Base-by-base conservation (phyloP, 2,113 vertebrate genomes). In the Saccopteryx leptura region DNA sequence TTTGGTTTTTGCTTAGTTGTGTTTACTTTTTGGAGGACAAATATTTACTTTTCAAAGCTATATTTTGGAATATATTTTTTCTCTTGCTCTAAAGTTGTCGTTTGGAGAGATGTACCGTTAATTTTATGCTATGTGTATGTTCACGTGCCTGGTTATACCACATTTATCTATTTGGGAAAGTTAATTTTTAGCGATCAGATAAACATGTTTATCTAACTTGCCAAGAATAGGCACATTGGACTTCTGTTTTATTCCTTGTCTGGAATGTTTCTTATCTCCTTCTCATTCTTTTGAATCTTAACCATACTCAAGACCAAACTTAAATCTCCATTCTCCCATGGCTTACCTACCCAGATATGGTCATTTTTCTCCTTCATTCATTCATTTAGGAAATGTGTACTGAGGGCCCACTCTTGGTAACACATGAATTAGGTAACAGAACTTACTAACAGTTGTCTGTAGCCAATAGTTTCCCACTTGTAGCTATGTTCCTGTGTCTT, bases 151-250 rank as follows among this genome's bases (percentile, higher is more conserved):
- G 19, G 39, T 74, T 94, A 63, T 91, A 50, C 31, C 69, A 74
- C 31, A 63, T 80, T 96, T 85, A 72, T 80, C 74, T 95, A 66
- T 71, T 91, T 74, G 54, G 39, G 63, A 95, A 87, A 81, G 83
- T 90, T 91, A 94, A 69, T 91, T 96, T 95, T 93, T 96, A 96
- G 96, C 21, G 31, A 46, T 58, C 39, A 76, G 80, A 91, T 88
- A 88, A 88, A 71, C 15, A 33, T 39, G 5, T 94, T 96, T 88
- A 74, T 94, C 83, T 91, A 75, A 75, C 7, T 76, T 93, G n/a
- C 39, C 63, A 28, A 63, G 76, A 87, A 76, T 75, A 93, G 84
- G 60, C 33, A 65, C 19, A 61, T 71, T 9, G 50, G 23, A 5
- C 50, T 80, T 50, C 50, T 76, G 54, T 69, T 84, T 89, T 83